Base-by-base conservation (phyloP, 2,113 vertebrate species). In the Parus major region DNA sequence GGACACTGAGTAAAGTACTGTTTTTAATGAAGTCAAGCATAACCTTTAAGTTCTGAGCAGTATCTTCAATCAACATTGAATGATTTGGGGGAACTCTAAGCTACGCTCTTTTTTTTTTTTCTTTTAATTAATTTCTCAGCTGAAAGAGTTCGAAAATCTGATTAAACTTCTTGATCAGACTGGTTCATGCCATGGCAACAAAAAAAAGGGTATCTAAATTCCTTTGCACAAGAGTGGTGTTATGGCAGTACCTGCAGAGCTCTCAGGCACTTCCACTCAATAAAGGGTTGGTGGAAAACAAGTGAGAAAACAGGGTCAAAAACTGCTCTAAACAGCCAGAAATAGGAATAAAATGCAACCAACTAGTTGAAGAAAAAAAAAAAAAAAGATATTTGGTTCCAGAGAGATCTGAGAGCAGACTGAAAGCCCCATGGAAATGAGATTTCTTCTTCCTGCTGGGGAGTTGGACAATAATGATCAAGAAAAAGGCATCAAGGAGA, bases 401-500 rank as follows among this genome's bases (percentile, higher is more conserved):
- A 42, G 25, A 27, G n/a, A 35, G 39, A 22, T 22, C 1, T 28
- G 69, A 14, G 35, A 42, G 21, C 39, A 78, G 35, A 5, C 10
- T 49, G 65, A 64, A 63, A 39, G 11, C 10, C 50, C 69, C 39
- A 7, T 0, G 1, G n/a, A 49, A 52, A 20, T 0, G 0, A 27
- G 41, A 7, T 12, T 56, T 49, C 28, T 33, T 46, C 36, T 50
- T 72, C 59, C 46, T 50, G 8, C 69, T 28, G 23, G 6, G 22
- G 23, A 10, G 13, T 4, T 36, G 33, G 27, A 25, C 66, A 66
- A 25, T 6, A 11, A 33, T 0, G 7, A 18, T 12, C 5, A 5
- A 70, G 50, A 15, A 24, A 52, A 61, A 56, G 10, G 55, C 29
- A 75, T 36, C 1, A 0, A 18, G 15, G 35, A 39, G 15, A 76